Evolutionary conservation across 53 echinoderm and acorn worm genomes (phyloP).

Genomic region (Temnopleurus reevesii): DNA sequence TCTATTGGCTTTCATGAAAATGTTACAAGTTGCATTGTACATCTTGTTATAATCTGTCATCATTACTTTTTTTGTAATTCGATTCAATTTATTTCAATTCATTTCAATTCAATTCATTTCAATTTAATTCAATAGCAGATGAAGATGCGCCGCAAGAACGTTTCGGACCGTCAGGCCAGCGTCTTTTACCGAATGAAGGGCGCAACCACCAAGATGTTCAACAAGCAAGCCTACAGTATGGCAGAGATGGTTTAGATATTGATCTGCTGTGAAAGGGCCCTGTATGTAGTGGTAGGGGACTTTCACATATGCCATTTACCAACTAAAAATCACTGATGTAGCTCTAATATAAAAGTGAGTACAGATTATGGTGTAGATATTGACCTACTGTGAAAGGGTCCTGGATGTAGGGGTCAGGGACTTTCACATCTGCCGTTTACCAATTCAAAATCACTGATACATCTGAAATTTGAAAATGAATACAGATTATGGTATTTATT

Average conservation of each 20-base stretch:
- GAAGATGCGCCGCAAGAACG: constrained; percentile 83
- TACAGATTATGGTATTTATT: background rate
- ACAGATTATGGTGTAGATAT: no score
- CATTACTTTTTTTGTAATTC: no score
- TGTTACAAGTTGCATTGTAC: no score
- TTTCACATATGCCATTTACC: background rate
- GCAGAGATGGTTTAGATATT: constrained; percentile 1
- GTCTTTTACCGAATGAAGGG: constrained; percentile 98
- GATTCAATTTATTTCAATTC: no score
- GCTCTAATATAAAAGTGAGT: no score
- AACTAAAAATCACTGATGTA: no score
- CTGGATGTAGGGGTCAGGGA: no score
- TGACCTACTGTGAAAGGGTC: no score
- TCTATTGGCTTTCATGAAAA: no score
- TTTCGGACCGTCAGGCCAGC: constrained; percentile 87
- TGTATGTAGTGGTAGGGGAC: background rate
- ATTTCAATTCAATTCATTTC: no score
- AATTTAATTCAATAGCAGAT: constrained; percentile 67
- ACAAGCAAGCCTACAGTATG: constrained; percentile 48
- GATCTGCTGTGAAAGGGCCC: background rate
- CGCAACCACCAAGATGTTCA: constrained; percentile 90
- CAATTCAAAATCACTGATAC: background rate
- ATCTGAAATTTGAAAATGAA: background rate
- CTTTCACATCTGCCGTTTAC: background rate
- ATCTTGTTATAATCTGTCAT: no score